Base-by-base conservation (phyloP, 1,140 invertebrate species). In the Drosophila punjabiensis region DNA sequence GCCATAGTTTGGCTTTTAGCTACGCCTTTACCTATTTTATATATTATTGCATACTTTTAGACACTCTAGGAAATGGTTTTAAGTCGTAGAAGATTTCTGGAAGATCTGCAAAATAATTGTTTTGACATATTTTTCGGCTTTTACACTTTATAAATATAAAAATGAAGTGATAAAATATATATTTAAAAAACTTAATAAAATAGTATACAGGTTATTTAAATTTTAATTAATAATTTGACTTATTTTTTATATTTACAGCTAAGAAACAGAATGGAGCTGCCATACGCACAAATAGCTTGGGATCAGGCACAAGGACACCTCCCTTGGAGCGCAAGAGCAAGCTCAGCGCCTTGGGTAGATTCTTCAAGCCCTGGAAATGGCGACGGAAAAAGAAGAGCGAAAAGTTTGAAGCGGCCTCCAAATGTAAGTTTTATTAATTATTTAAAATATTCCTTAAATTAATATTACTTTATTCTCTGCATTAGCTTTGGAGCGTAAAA, bases 341-440 rank as follows among this genome's bases (percentile, higher is more conserved):
- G 93, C 97, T 99, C 93, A 97, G 98, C 37, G 97, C 97, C 52
- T 95, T 99, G 91, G 98, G 98, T 81, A 96, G 98, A 94, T 95
- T 99, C 85, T 98, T 99, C 93, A 99, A 99, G 94, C 98, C 98
- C 7, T 99, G 98, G 98, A 99, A 99, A 94, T 99, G 98, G 98
- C 98, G 98, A 94, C 95, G 98, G 94, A 99, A 98, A 97, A 98
- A 99, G 96, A 99, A 99, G 95, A 98, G 98, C 65, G 98, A 99
- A 93, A 98, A 98, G 94, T 98, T 99, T 92, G 98, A 99, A 94
- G 97, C 98, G 84, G 96, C 98, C 82, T 98, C 97, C 91, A 96
- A 98, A 95, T 98, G 98, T 99, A 94, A 97, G 97, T 96, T 14
- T 0, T 30, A 10, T 52, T 10, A 30, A 18, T 9, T 37, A 28